Conservation (phyloP, 2,888 invertebrate genomes). For the Rhopalosiphum nymphaeae region DNA sequence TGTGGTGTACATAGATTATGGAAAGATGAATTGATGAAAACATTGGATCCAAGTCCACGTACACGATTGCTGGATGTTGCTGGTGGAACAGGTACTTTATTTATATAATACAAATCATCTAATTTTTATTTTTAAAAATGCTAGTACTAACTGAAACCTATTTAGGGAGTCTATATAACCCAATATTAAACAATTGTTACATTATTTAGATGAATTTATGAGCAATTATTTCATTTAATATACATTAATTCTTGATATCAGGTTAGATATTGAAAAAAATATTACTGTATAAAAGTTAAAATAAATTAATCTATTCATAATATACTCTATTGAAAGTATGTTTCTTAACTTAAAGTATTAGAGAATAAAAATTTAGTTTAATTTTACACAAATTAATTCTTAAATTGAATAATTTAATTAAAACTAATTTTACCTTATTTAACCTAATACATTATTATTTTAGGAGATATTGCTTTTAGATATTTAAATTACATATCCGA, state of each 20-base stretch:
- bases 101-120: background rate
- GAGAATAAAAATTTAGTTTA: too few relatives aligned
- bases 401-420: background rate
- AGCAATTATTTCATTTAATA: background rate
- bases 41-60: slow-evolving; percentile 81
- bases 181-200: background rate
- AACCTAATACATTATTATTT: slow-evolving; percentile 65
- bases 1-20: slow-evolving; percentile 93
- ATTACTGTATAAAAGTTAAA: background rate
- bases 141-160: background rate
- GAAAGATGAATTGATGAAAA: slow-evolving; percentile 93
- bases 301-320: background rate
- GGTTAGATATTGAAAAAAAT: background rate
- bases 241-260: background rate
- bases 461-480: slow-evolving; percentile 94
- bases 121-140: background rate
- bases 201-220: background rate
- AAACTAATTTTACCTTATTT: background rate
- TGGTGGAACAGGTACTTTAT: slow-evolving; percentile 88
- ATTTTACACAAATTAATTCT: background rate
- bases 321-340: background rate
- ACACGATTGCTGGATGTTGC: slow-evolving; percentile 92
- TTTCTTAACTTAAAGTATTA: background rate
- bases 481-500: slow-evolving; percentile 74
- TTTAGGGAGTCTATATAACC: background rate